These are phyloP conservation scores for Ammospiza caudacuta DNA, from an alignment of 2,113 vertebrate genomes.

Conservation along the genomic window DNA sequence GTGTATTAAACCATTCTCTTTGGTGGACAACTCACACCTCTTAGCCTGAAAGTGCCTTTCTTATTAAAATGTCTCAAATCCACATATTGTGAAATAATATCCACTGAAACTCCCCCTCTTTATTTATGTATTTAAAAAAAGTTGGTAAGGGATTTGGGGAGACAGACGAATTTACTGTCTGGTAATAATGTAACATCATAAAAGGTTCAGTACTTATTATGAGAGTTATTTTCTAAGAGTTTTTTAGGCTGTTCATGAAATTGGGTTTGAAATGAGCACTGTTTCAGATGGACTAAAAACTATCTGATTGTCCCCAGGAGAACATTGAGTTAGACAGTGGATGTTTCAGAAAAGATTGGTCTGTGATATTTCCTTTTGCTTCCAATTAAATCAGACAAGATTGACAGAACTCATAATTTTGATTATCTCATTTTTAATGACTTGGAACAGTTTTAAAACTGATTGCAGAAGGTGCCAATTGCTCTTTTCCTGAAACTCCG, in stretches of 20 bases:
- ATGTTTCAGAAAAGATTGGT: not conserved
- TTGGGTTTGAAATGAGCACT: not conserved
- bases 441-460: not conserved
- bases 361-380: not conserved
- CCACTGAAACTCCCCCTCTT: slow-evolving; percentile 15
- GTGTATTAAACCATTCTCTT: slow-evolving; percentile 46
- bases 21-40: slow-evolving; percentile 20
- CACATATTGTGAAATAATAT: slow-evolving; percentile 47
- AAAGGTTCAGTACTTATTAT: slow-evolving; percentile 42
- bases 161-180: slow-evolving; percentile 2
- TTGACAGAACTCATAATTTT: not conserved
- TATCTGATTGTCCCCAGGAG: not conserved
- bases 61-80: slow-evolving; percentile 63
- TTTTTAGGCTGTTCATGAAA: slow-evolving; percentile 22
- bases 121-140: slow-evolving; percentile 60
- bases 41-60: slow-evolving; percentile 50
- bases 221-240: not conserved
- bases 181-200: slow-evolving; percentile 26
- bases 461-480: not conserved
- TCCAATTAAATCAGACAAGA: not conserved
- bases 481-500: not conserved
- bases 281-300: not conserved
- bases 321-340: not conserved
- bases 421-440: not conserved
- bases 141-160: slow-evolving; percentile 6